These are phyloP conservation scores for Aegotheles bennettii DNA, from an alignment of 2,113 vertebrate species.

Conservation along the genomic window DNA sequence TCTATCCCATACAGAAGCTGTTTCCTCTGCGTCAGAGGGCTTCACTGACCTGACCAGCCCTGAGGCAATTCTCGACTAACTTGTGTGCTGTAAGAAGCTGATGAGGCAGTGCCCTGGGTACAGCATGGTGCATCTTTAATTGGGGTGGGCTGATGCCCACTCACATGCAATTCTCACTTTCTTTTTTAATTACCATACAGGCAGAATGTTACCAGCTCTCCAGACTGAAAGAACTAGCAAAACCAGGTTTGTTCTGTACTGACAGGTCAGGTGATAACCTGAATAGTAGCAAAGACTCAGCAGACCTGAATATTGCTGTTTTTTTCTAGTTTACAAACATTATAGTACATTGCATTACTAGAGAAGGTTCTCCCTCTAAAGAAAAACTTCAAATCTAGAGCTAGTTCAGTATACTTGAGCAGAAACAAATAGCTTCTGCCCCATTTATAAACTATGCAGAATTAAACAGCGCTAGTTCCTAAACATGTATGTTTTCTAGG, in stretches of 20 bases:
- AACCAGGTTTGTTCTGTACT: not conserved
- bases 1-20: not conserved
- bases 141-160: not conserved
- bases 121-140: not conserved
- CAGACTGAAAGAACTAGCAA: not conserved
- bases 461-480: not conserved
- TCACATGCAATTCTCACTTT: not conserved
- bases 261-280: not conserved
- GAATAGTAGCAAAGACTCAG: not conserved
- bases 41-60: not conserved
- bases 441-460: not conserved
- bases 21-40: not conserved
- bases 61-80: not conserved
- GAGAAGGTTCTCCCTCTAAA: not conserved
- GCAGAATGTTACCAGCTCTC: not conserved
- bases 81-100: not conserved
- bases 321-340: not conserved
- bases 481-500: not conserved
- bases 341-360: not conserved
- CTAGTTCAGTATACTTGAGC: not conserved
- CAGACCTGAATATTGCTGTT: not conserved
- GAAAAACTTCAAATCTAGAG: not conserved
- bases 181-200: not conserved
- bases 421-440: not conserved
- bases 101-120: not conserved